Conservation (phyloP, 2,888 invertebrate genomes). For the Agrotis exclamationis region DNA sequence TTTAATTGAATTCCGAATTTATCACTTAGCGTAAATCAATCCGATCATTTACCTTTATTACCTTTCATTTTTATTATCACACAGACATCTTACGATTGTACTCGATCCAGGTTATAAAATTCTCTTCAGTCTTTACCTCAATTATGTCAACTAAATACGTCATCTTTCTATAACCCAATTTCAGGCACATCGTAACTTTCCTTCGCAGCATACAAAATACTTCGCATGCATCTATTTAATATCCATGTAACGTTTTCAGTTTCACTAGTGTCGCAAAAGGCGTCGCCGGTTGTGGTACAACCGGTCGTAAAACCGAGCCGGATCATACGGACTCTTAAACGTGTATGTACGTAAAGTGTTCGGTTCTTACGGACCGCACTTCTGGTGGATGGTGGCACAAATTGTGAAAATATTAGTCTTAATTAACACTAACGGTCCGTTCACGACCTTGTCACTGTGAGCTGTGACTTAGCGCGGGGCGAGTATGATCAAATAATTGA, state of each 20-base stretch:
- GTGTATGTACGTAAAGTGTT: constrained; percentile 88
- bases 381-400: constrained; percentile 65
- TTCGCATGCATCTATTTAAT: constrained; percentile 52
- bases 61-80: constrained; percentile 24
- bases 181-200: constrained; percentile 30
- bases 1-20: constrained; percentile 27
- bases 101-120: constrained; percentile 23
- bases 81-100: constrained; percentile 11
- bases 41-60: constrained; percentile 18
- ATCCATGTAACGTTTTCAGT: constrained; percentile 79
- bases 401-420: constrained; percentile 19
- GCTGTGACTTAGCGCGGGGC: too few relatives aligned
- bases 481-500: too few relatives aligned
- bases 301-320: constrained; percentile 81
- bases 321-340: constrained; percentile 83
- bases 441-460: not conserved
- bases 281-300: constrained; percentile 74
- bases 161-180: constrained; percentile 21
- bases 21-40: constrained; percentile 30
- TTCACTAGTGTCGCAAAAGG: constrained; percentile 77
- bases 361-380: constrained; percentile 53
- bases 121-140: constrained; percentile 1
- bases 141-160: constrained; percentile 5
- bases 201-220: constrained; percentile 19
- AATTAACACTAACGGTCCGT: not conserved